phyloP scores from a whole-genome alignment of 1,140 invertebrate species.

The Saxidomus purpurata region DNA sequence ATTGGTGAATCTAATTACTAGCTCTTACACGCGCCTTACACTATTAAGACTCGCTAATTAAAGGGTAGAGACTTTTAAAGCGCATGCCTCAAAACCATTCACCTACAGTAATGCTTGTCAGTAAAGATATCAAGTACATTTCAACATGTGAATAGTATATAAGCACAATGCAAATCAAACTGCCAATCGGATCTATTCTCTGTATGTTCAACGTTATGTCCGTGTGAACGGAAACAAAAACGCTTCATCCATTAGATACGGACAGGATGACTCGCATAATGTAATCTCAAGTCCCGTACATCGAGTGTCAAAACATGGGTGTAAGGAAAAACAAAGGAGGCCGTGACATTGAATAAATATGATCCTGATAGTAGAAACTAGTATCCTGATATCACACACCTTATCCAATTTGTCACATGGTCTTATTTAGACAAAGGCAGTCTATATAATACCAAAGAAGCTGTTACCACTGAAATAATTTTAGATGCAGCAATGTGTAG shows the following conservation, averaged over 20 bases:
- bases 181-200: neutral
- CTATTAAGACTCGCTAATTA: constrained; percentile 32
- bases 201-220: neutral
- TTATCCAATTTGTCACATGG: too few relatives aligned
- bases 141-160: neutral
- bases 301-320: neutral
- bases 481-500: too few relatives aligned
- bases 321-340: neutral
- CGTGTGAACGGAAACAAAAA: constrained; percentile 3
- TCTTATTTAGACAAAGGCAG: too few relatives aligned
- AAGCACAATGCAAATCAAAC: neutral
- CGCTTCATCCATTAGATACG: neutral
- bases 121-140: constrained; percentile 48
- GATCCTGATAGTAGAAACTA: too few relatives aligned
- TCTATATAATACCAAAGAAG: too few relatives aligned
- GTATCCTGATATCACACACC: too few relatives aligned
- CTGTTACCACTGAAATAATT: too few relatives aligned
- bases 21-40: constrained; percentile 42
- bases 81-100: constrained; percentile 46
- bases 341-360: neutral
- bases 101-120: neutral
- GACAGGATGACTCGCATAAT: neutral
- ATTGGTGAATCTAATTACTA: constrained; percentile 33
- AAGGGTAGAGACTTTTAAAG: constrained; percentile 33
- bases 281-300: neutral